Evolutionary conservation across 2,797 vertebrate genomes (phyloP).

Genomic region (Sebastes iracundus): DNA sequence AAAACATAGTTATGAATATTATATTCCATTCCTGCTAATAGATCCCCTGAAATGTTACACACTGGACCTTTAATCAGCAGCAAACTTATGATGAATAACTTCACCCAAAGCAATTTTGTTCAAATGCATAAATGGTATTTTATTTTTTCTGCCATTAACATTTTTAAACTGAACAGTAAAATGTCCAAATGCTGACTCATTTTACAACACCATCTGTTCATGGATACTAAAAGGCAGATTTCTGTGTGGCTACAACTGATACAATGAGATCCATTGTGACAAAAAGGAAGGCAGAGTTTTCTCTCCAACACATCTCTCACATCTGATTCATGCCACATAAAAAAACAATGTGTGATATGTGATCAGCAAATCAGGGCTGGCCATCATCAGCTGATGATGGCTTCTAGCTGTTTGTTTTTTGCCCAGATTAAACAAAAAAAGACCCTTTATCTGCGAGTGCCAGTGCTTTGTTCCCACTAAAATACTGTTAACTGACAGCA

Average conservation of each 20-base stretch:
- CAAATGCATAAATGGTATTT: conserved; percentile 15
- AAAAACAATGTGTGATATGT: not conserved
- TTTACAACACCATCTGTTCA: conserved; percentile 53
- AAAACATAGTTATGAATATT: not conserved
- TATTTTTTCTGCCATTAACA: conserved; percentile 10
- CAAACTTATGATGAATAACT: conserved; percentile 1
- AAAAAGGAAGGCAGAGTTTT: not conserved
- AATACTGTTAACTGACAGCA: not conserved
- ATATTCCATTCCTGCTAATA: not conserved
- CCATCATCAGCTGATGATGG: no score
- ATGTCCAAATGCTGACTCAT: conserved; percentile 36
- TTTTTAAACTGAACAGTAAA: conserved; percentile 40
- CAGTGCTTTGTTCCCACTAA: not conserved
- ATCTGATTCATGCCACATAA: conserved; percentile 15
- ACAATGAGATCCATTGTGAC: conserved; percentile 4
- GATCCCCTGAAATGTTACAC: not conserved
- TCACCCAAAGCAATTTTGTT: conserved; percentile 1
- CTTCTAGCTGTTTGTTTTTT: no score
- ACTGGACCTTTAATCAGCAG: not conserved
- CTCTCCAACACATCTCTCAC: not conserved
- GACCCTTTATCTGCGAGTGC: no score
- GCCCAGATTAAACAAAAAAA: no score
- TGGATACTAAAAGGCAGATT: conserved; percentile 27
- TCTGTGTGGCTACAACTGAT: conserved; percentile 16
- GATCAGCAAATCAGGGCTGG: not conserved